Percentiles rank a stretch among this genome's conserved stretches.
These are phyloP conservation scores for Malacosoma neustria DNA, from an alignment of 2,888 invertebrate genomes.

Conservation along the genomic window DNA sequence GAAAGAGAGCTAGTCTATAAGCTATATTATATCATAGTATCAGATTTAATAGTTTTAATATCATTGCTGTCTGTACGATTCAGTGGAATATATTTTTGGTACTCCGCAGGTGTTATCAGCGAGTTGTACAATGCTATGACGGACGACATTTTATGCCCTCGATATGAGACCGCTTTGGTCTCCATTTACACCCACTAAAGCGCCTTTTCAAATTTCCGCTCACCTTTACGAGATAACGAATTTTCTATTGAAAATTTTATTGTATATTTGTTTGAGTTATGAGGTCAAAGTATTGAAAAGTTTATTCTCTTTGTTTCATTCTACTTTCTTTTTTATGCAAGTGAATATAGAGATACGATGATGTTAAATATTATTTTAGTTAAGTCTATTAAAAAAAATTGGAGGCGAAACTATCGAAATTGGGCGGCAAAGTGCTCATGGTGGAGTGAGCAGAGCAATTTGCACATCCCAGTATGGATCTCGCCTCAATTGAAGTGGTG, in stretches of 20 bases:
- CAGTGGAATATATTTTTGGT: conserved; percentile 3
- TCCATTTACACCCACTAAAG: conserved; percentile 25
- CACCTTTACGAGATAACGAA: conserved; percentile 30
- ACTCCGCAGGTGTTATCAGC: conserved; percentile 31
- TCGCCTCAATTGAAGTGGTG: no score
- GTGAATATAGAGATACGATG: no score
- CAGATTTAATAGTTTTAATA: no score
- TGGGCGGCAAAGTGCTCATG: no score
- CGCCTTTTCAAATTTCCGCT: conserved; percentile 52
- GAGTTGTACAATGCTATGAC: conserved; percentile 27
- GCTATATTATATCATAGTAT: no score
- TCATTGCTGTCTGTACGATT: conserved; percentile 18
- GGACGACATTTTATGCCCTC: conserved; percentile 37
- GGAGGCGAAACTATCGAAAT: no score
- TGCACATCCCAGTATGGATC: no score
- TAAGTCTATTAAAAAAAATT: no score
- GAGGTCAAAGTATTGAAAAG: conserved; percentile 8
- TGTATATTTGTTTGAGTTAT: conserved; percentile 10
- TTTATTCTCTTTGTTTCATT: background rate
- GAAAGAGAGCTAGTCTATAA: no score
- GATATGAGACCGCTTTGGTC: conserved; percentile 32
- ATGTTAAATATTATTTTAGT: no score
- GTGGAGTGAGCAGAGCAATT: no score
- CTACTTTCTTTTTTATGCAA: background rate
- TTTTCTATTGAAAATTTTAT: conserved; percentile 31